Conservation (phyloP, 2,888 invertebrate species). For the Maniola hyperantus region DNA sequence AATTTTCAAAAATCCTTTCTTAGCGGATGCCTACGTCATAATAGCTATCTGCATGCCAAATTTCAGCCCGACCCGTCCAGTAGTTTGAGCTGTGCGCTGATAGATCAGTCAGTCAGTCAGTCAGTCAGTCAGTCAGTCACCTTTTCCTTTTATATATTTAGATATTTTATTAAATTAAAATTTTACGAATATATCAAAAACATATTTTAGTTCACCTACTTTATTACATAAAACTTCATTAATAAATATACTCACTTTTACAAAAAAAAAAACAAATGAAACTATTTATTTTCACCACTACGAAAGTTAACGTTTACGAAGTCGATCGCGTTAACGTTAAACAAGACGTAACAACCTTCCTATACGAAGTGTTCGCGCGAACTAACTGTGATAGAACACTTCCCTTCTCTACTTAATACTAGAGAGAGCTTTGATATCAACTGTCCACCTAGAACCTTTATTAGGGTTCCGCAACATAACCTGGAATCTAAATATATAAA, state of each 20-base stretch:
- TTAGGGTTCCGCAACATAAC: constrained; percentile 10
- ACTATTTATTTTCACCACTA: neutral
- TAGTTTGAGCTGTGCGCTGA: too few species aligned
- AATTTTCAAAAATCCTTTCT: too few species aligned
- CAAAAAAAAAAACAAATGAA: neutral
- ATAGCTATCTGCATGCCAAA: too few species aligned
- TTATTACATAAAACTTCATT: neutral
- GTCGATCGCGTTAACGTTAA: neutral
- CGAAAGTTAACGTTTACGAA: constrained; percentile 6
- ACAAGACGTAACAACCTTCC: constrained; percentile 11
- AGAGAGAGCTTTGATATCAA: constrained; percentile 31
- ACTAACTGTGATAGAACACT: constrained; percentile 24
- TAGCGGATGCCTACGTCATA: too few species aligned
- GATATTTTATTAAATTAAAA: too few species aligned
- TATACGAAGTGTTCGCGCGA: constrained; percentile 10
- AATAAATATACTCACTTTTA: neutral
- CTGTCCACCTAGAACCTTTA: constrained; percentile 29
- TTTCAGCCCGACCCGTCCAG: too few species aligned
- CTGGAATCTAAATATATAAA: neutral
- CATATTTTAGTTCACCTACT: too few species aligned
- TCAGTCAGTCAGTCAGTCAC: too few species aligned
- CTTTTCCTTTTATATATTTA: too few species aligned
- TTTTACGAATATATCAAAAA: too few species aligned
- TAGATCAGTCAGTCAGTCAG: too few species aligned
- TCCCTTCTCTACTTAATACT: constrained; percentile 31